Percentiles rank a stretch among this genome's conserved stretches.
These are phyloP conservation scores for Dromaius novaehollandiae DNA, from an alignment of 2,113 vertebrate species.

Conservation along the genomic window DNA sequence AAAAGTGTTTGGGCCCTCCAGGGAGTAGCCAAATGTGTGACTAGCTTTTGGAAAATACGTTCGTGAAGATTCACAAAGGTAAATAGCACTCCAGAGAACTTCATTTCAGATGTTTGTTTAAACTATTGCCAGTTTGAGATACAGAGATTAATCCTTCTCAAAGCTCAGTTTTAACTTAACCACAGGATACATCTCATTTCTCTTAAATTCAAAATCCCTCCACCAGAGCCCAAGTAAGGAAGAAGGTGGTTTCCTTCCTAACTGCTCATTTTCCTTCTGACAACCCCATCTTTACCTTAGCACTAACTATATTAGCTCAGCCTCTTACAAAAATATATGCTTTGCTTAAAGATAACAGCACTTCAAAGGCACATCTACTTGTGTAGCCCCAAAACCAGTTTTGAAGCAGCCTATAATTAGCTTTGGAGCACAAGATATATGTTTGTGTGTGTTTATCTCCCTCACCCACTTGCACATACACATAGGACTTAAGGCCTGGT, in stretches of 20 bases:
- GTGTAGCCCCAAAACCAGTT: not conserved
- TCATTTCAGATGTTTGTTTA: not conserved
- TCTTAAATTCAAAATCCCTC: conserved; percentile 25
- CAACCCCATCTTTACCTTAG: not conserved
- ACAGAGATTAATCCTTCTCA: conserved; percentile 11
- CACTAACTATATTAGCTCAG: not conserved
- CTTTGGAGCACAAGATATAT: not conserved
- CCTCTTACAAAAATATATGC: not conserved
- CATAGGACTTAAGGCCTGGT: not conserved
- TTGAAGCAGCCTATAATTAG: not conserved
- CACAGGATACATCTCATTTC: conserved; percentile 17
- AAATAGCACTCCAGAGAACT: not conserved
- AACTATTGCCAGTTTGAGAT: conserved; percentile 52
- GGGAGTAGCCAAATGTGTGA: not conserved
- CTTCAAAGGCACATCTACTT: not conserved
- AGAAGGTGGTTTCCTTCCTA: conserved; percentile 64
- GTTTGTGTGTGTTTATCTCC: not conserved
- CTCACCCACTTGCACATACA: not conserved
- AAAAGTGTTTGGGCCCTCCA: not conserved
- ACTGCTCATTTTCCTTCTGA: conserved; percentile 49
- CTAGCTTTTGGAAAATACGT: not conserved
- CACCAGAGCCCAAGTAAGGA: not conserved
- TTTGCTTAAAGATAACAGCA: not conserved
- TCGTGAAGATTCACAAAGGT: not conserved
- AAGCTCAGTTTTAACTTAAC: conserved; percentile 20